phyloP scores from a whole-genome alignment of 2,888 invertebrate genomes.

The Allolobophora icterica region DNA sequence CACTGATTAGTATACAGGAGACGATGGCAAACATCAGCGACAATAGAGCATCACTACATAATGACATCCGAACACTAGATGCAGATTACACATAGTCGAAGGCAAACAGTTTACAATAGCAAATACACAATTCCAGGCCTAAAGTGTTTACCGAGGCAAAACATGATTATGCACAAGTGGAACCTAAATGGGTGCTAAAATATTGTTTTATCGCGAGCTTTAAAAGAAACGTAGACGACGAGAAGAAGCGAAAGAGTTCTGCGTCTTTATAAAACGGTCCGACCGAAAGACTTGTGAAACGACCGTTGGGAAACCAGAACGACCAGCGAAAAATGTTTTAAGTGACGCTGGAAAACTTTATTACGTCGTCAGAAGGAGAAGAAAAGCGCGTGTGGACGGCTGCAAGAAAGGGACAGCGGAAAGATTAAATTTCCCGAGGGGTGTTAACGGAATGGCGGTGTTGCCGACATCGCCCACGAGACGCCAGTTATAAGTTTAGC shows the following conservation, averaged over 20 bases:
- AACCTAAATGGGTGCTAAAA: not conserved
- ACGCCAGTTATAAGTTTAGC: not conserved
- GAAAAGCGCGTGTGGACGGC: not conserved
- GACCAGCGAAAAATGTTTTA: not conserved
- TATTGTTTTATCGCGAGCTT: not conserved
- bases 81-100: not conserved
- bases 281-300: not conserved
- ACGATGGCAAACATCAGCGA: not conserved
- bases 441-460: not conserved
- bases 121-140: no score
- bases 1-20: no score
- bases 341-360: constrained; percentile 5
- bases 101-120: not conserved
- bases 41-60: not conserved
- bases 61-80: not conserved
- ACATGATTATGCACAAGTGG: not conserved
- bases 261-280: not conserved
- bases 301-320: not conserved
- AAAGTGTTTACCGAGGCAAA: not conserved
- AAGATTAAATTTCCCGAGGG: constrained; percentile 17
- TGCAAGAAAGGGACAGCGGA: not conserved
- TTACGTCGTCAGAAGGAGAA: not conserved
- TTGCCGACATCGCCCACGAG: not conserved
- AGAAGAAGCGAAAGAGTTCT: not conserved
- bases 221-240: not conserved